A percentile compares a stretch with the other conserved stretches of the same genome.
phyloP scores from a whole-genome alignment of 2,113 vertebrate species.

The Rhinolophus ferrumequinum region DNA sequence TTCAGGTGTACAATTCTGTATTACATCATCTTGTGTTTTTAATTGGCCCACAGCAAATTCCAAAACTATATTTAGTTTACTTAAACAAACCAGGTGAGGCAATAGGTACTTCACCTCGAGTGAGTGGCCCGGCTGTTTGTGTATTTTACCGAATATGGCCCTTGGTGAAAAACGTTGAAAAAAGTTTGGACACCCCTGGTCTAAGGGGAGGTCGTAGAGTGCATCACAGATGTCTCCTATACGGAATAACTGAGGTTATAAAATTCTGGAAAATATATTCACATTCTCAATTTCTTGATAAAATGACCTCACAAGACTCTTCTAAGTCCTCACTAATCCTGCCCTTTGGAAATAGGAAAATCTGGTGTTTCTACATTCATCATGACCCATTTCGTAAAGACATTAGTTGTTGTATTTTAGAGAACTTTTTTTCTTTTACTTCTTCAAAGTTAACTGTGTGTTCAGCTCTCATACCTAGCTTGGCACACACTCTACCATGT shows the following conservation, averaged over 20 bases:
- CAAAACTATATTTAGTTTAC: no score
- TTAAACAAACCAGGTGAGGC: no score
- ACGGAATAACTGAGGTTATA: neutral
- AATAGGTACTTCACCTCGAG: no score
- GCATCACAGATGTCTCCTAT: neutral
- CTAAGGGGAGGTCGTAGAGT: neutral
- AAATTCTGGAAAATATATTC: neutral
- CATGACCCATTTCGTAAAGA: neutral
- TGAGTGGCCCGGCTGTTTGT: no score
- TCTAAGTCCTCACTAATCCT: neutral
- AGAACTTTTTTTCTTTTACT: conserved; percentile 24
- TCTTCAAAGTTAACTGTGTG: conserved; percentile 33
- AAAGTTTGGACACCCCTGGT: no score
- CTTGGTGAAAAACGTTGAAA: no score
- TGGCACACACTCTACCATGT: conserved; percentile 31
- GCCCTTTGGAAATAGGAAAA: neutral
- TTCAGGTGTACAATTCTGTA: no score
- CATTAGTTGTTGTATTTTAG: neutral
- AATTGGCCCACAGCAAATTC: no score
- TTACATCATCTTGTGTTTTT: no score
- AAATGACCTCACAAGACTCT: neutral
- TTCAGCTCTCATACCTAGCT: neutral
- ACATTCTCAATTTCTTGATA: neutral
- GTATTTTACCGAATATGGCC: no score
- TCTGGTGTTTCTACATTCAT: conserved; percentile 9